Conservation (phyloP, 1,140 invertebrate genomes). For the Philotrypesis tridentata region DNA sequence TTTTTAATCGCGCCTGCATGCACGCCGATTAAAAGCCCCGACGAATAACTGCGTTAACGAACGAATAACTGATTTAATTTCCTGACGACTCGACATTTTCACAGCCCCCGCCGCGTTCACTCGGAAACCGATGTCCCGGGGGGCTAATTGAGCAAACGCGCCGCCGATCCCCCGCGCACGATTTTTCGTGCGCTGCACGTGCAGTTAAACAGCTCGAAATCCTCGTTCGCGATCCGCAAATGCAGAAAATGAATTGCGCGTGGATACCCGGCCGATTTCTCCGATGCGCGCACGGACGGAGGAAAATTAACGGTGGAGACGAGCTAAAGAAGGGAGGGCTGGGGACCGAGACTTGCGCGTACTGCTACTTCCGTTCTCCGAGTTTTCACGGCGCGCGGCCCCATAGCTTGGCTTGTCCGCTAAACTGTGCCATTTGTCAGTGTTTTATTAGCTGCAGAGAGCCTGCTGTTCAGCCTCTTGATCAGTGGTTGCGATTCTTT, state of each 20-base stretch:
- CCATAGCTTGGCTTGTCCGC: constrained; percentile 50
- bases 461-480: not conserved
- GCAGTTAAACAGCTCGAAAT: no score
- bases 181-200: not conserved
- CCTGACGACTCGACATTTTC: not conserved
- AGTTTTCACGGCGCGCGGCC: constrained; percentile 53
- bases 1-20: no score
- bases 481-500: constrained; percentile 24
- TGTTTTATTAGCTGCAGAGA: constrained; percentile 47
- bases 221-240: no score
- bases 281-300: constrained; percentile 33
- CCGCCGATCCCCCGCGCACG: not conserved
- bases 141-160: not conserved
- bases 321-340: no score
- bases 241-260: no score
- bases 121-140: not conserved
- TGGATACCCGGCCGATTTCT: no score
- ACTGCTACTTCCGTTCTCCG: constrained; percentile 62
- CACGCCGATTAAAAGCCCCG: no score
- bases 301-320: no score
- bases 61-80: no score
- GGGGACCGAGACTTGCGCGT: constrained; percentile 51
- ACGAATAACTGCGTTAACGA: no score
- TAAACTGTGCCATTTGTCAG: constrained; percentile 59
- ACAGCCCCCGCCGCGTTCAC: not conserved